Percentiles rank a stretch among this genome's conserved stretches.
phyloP scores from a whole-genome alignment of 2,797 vertebrate genomes.

The Heliangelus exortis region DNA sequence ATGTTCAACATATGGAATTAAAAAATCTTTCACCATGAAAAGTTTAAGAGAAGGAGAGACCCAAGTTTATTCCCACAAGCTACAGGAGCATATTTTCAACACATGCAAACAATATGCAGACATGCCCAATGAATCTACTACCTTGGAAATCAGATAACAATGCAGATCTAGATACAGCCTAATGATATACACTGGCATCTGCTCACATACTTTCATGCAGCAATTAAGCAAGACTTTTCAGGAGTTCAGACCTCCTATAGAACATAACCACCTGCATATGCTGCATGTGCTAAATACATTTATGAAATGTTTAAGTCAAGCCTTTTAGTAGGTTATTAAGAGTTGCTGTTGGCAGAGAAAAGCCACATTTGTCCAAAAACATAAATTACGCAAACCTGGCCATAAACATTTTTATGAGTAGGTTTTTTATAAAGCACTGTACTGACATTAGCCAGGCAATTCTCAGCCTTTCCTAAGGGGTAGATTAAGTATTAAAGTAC shows the following conservation, averaged over 20 bases:
- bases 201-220: not conserved
- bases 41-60: not conserved
- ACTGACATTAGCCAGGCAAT: slow-evolving; percentile 14
- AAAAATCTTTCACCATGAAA: not conserved
- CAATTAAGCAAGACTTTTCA: not conserved
- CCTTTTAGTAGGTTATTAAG: not conserved
- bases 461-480: not conserved
- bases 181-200: not conserved
- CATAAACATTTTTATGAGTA: slow-evolving; percentile 29
- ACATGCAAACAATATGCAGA: slow-evolving; percentile 15
- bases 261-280: not conserved
- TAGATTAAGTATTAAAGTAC: slow-evolving; percentile 51
- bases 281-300: not conserved
- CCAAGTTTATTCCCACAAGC: not conserved
- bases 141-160: slow-evolving; percentile 36
- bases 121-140: not conserved
- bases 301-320: not conserved
- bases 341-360: slow-evolving; percentile 4
- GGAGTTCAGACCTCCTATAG: not conserved
- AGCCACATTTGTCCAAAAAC: not conserved
- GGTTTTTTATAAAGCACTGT: not conserved
- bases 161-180: not conserved
- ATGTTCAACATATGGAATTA: accelerated
- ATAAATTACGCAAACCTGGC: not conserved
- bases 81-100: not conserved